phyloP scores from a whole-genome alignment of 2,888 invertebrate species.

The Muschampia plurimacula region DNA sequence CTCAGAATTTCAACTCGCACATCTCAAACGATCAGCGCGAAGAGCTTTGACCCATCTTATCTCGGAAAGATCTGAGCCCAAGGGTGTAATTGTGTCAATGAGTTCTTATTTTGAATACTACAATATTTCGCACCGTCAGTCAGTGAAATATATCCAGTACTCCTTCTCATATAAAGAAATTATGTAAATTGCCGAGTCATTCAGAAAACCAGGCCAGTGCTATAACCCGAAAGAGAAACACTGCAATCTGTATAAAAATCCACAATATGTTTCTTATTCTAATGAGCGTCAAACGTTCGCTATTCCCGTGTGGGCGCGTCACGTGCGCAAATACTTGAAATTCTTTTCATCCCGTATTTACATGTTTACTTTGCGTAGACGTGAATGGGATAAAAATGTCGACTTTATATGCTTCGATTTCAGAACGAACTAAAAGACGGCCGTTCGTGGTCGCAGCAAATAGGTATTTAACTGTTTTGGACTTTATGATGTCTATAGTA shows the following conservation, averaged over 20 bases:
- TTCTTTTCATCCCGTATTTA: slow-evolving; percentile 40
- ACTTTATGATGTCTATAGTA: slow-evolving; percentile 71
- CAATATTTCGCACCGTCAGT: too few relatives aligned
- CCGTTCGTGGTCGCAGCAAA: slow-evolving; percentile 72
- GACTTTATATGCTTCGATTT: slow-evolving; percentile 33
- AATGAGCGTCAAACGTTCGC: slow-evolving; percentile 2
- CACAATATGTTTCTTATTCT: neutral
- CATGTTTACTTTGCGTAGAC: slow-evolving; percentile 38
- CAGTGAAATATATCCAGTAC: too few relatives aligned
- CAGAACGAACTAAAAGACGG: slow-evolving; percentile 25
- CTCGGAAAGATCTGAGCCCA: too few relatives aligned
- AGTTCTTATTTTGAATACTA: too few relatives aligned
- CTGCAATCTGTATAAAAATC: neutral
- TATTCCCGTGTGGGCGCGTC: slow-evolving; percentile 25
- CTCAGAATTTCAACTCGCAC: too few relatives aligned
- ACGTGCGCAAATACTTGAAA: slow-evolving; percentile 36
- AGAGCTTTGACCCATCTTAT: too few relatives aligned
- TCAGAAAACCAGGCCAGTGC: neutral
- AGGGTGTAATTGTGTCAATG: too few relatives aligned
- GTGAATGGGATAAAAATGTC: slow-evolving; percentile 36
- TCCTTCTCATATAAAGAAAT: neutral
- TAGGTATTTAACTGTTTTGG: slow-evolving; percentile 73
- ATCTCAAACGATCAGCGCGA: too few relatives aligned
- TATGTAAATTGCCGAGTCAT: neutral
- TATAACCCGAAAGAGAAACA: neutral